Evolutionary conservation across 2,888 invertebrate species (phyloP), one percentile per base, ranked within the genome.

Genomic region (Apamea sordens): DNA sequence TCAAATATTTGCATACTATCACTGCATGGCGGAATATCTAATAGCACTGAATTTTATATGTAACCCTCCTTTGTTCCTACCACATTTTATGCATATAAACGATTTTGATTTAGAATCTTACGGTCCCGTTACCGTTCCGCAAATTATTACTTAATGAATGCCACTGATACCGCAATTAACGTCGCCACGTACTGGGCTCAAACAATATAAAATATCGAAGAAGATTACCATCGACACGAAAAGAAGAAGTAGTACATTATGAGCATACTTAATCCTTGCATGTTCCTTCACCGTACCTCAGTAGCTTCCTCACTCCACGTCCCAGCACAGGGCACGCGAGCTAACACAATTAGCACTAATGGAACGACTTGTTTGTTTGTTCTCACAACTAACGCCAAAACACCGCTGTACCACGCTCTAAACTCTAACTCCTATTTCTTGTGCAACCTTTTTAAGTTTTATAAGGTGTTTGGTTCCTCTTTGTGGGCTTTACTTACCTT

Each of bases 301-400:
- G 28, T 64, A 36, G 68, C 47, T 80, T 80, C 77, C 65, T 10
- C 11, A 32, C 69, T 83, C 59, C 69, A 24, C 73, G 84, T 73
- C 61, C 64, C 65, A 63, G 61, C 76, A 68, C 74, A 53, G 76
- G 81, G 83, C 82, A 83, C 82, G 86, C 85, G 74, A 84, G 88
- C 86, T 89, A 89, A 89, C 88, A 89, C 89, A 94, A 94, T 94
- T 94, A 94, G 91, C 88, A 90, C 91, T 94, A 94, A 94, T 94
- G 94, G 93, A 91, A 89, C 91, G 87, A 89, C 89, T 90, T 92
- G 92, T 91, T 92, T 93, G 92, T 94, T 92, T 93, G 92, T 92
- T 91, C 91, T 85, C 84, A 87, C 86, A 87, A 82, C 85, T 89
- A 88, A 91, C 83, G 71, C 86, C 86, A 80, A 86, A 89, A 89